Evolutionary conservation across 2,113 vertebrate species (phyloP), one percentile per base, ranked within the genome.

Genomic region (Echinops telfairi): DNA sequence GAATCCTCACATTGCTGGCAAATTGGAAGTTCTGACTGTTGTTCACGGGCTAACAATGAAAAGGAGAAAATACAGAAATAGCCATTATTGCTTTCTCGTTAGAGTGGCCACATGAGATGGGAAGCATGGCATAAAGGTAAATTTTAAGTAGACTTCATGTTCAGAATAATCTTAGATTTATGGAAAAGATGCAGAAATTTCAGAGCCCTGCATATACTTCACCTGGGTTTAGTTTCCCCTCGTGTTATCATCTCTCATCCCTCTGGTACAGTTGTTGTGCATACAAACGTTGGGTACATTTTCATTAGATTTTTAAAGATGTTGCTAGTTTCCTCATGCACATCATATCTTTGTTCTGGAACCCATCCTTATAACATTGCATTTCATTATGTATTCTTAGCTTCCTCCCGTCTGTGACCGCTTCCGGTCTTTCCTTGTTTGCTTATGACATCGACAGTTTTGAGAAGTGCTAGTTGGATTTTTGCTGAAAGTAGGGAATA

Each of bases 121-220:
- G 62, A 85, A 25, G 2, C 62, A 76, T 66, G 11, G 2, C 47
- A 19, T 81, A n/a, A 68, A 82, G 20, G 29, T 68, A 86, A 73
- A 6, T 76, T 91, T 88, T 82, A 83, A 92, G 64, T 86, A 86
- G 91, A 60, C 29, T 58, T 95, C 88, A 83, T 43, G 23, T 85
- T 68, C 83, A 5, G 36, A 91, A 60, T 76, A 83, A 88, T 90
- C 84, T 77, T 86, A 53, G 47, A 53, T 53, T 53, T 53, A 33
- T 16, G 85, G 79, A 87, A 94, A 81, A 38, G 2, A 31, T 91
- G 11, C 19, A 92, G 47, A 91, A 88, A 88, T 29, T 89, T 1
- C 29, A 68, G 22, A 43, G 62, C 85, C 25, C 15, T 92, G 1
- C 90, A 33, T 60, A 73, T 17, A 88, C 20, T 40, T 80, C 82